phyloP scores from a whole-genome alignment of 2,113 vertebrate genomes.

The Eira barbara region DNA sequence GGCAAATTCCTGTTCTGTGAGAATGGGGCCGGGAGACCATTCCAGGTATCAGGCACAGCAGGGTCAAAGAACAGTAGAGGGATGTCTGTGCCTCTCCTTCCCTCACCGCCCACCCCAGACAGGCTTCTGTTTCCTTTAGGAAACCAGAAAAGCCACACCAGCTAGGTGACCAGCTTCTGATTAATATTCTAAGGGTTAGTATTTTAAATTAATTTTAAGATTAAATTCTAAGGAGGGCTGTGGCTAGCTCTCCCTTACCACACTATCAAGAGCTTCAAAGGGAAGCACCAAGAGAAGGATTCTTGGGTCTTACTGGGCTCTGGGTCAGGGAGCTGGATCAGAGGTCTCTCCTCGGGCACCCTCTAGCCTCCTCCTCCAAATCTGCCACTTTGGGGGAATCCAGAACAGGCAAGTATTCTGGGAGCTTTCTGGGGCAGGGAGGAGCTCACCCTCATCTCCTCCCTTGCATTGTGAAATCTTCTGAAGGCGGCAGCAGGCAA shows the following conservation, averaged over 20 bases:
- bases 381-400: background rate
- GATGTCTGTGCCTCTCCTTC: background rate
- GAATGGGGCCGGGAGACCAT: background rate
- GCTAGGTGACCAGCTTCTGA: background rate
- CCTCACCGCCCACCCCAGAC: background rate
- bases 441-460: background rate
- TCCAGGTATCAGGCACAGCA: background rate
- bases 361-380: background rate
- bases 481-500: background rate
- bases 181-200: background rate
- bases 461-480: slow-evolving; percentile 19
- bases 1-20: background rate
- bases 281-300: background rate
- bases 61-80: background rate
- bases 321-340: background rate
- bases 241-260: background rate
- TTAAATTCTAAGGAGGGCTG: background rate
- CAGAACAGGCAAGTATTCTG: background rate
- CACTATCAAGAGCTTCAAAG: background rate
- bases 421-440: background rate
- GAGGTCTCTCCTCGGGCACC: background rate
- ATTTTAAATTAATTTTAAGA: background rate
- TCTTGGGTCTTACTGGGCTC: background rate
- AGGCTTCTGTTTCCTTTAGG: background rate
- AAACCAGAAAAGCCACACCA: background rate